Conservation (phyloP, 37 sponge, comb jelly and placozoan genomes). For the Chondrosia reniformis region DNA sequence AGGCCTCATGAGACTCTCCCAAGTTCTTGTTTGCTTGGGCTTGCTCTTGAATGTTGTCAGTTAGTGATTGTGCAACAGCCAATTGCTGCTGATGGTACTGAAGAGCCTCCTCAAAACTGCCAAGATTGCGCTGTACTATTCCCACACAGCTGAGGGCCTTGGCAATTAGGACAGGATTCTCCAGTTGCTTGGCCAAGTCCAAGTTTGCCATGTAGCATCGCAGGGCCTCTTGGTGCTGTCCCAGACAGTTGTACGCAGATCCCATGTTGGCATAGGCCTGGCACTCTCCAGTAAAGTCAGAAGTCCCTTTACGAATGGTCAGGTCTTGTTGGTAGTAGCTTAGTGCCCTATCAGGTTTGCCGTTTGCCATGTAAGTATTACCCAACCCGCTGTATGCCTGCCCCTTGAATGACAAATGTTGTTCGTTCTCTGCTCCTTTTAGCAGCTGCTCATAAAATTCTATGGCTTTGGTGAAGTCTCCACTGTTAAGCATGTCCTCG, state of each 20-base stretch:
- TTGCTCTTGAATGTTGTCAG: conserved; percentile 60
- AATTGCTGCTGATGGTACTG: conserved; percentile 73
- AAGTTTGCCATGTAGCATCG: conserved; percentile 72
- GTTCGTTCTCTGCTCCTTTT: conserved; percentile 77
- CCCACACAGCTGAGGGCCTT: conserved; percentile 80
- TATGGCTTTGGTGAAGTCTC: conserved; percentile 69
- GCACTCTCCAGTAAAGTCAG: conserved; percentile 63
- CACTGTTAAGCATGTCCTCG: conserved; percentile 57
- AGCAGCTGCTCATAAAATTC: conserved; percentile 78
- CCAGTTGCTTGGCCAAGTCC: conserved; percentile 67
- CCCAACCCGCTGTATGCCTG: conserved; percentile 81
- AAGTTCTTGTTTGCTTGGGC: conserved; percentile 82
- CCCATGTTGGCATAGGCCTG: conserved; percentile 80
- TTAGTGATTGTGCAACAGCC: conserved; percentile 34
- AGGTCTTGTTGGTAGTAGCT: conserved; percentile 74
- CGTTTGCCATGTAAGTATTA: conserved; percentile 57
- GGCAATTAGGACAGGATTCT: conserved; percentile 60
- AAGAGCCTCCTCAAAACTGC: conserved; percentile 61
- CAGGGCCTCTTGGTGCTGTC: conserved; percentile 58
- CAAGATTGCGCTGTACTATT: conserved; percentile 80
- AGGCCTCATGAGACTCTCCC: conserved; percentile 80
- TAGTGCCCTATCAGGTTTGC: conserved; percentile 74
- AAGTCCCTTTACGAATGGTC: conserved; percentile 46
- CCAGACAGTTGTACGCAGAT: conserved; percentile 64
- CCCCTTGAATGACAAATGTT: conserved; percentile 81